Evolutionary conservation across 2,888 invertebrate species (phyloP).

Genomic region (Dendrolimus pini): DNA sequence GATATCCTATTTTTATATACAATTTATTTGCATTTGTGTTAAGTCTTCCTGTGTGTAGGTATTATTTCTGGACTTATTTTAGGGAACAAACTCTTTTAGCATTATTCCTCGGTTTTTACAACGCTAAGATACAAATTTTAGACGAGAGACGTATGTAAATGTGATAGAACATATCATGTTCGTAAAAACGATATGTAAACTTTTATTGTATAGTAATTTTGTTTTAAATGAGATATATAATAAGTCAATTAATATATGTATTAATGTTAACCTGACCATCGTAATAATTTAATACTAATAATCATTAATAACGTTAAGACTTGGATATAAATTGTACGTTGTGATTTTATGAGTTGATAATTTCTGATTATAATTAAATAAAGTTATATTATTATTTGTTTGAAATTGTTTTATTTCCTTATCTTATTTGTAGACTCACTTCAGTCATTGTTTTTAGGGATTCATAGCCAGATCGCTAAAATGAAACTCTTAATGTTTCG

Average conservation of each 20-base stretch:
- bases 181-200: constrained; percentile 10
- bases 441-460: no score
- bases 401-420: neutral
- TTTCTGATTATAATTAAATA: constrained; percentile 35
- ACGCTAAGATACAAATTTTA: constrained; percentile 11
- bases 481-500: no score
- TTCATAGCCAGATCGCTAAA: no score
- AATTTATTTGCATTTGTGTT: neutral
- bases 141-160: constrained; percentile 30
- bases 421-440: no score
- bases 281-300: neutral
- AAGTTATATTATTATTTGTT: constrained; percentile 47
- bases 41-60: neutral
- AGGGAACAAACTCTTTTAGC: neutral
- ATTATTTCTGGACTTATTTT: neutral
- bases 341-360: constrained; percentile 48
- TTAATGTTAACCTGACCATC: constrained; percentile 6
- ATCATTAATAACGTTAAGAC: constrained; percentile 14
- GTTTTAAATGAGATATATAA: constrained; percentile 7
- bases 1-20: neutral
- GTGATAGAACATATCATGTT: constrained; percentile 54
- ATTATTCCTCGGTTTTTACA: constrained; percentile 7
- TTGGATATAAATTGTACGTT: constrained; percentile 38
- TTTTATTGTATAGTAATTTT: constrained; percentile 21
- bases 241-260: constrained; percentile 29